Percentiles rank a stretch among this genome's conserved stretches.
phyloP scores from a whole-genome alignment of 2,888 invertebrate genomes.

The Trisateles emortualis region DNA sequence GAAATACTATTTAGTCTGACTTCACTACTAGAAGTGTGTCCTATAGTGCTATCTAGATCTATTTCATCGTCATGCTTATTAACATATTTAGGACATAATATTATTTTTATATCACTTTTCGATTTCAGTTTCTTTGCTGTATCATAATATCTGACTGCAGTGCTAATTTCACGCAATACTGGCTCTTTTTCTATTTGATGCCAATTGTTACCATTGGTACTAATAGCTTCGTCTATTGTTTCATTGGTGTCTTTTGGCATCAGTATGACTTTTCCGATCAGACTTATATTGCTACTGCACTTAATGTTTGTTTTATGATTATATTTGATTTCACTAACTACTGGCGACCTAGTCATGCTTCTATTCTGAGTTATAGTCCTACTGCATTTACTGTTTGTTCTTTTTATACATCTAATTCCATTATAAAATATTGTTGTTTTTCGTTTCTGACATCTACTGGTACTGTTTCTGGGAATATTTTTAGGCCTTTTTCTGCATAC shows the following conservation, averaged over 20 bases:
- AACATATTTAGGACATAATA: constrained; percentile 29
- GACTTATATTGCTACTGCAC: not conserved
- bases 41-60: not conserved
- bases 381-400: no score
- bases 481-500: not conserved
- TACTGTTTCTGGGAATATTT: not conserved
- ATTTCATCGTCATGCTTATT: constrained; percentile 15
- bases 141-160: constrained; percentile 18
- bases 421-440: not conserved
- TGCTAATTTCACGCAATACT: not conserved
- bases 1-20: constrained; percentile 6
- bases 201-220: not conserved
- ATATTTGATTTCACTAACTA: not conserved
- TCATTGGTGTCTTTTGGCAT: no score
- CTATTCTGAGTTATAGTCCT: no score
- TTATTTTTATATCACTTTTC: constrained; percentile 13
- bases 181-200: not conserved
- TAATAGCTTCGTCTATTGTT: not conserved
- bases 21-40: not conserved
- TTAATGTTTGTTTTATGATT: not conserved
- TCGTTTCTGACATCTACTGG: not conserved
- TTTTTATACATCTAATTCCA: no score
- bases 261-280: no score
- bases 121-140: not conserved
- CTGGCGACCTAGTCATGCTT: no score